These are phyloP conservation scores for Myotis daubentonii DNA, from an alignment of 2,797 vertebrate species.

Conservation along the genomic window DNA sequence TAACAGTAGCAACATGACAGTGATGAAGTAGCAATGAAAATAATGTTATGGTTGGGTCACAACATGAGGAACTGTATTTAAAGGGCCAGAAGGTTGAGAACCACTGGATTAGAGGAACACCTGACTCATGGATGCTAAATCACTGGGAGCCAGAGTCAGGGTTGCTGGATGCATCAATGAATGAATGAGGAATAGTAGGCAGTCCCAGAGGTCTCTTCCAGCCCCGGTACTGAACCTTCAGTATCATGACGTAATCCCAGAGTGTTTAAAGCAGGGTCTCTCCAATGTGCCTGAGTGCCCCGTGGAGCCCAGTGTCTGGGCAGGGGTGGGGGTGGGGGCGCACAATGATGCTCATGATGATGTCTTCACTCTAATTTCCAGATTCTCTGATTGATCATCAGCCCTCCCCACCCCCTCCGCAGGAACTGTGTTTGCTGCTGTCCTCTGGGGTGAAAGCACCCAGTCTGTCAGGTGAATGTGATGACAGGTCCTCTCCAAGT, in stretches of 20 bases:
- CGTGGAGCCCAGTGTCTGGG: conserved; percentile 60
- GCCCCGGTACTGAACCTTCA: background rate
- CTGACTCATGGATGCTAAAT: background rate
- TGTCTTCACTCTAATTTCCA: conserved; percentile 58
- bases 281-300: background rate
- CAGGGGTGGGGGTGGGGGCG: background rate
- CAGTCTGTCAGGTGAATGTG: background rate
- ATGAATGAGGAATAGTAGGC: background rate
- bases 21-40: no score
- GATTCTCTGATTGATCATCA: conserved; percentile 47
- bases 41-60: no score
- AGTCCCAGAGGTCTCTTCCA: background rate
- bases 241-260: background rate
- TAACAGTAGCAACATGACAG: no score
- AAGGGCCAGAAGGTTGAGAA: no score
- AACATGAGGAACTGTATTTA: no score
- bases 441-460: conserved; percentile 54
- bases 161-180: background rate
- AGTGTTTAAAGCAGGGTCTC: background rate
- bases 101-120: background rate
- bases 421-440: conserved; percentile 17
- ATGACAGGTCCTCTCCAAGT: background rate
- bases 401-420: conserved; percentile 1
- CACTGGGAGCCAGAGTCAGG: background rate
- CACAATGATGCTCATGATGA: conserved; percentile 29